Percentiles rank a stretch among this genome's conserved stretches.
These are phyloP conservation scores for Ptycholaimellus sp. DNA, from an alignment of 2,888 invertebrate genomes.

Conservation along the genomic window DNA sequence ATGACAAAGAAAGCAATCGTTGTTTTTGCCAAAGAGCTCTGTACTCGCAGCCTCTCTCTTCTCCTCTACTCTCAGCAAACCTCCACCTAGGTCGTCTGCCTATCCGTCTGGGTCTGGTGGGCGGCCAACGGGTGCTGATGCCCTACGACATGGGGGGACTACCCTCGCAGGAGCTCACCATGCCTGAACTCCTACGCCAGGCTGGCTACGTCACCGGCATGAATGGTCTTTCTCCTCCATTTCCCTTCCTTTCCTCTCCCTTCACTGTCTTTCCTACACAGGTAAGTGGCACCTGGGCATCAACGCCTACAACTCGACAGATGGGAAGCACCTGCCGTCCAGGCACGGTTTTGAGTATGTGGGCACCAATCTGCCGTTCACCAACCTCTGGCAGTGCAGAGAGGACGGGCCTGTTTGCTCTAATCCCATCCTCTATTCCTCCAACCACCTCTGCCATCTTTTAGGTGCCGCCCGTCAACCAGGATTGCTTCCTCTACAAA, in stretches of 20 bases:
- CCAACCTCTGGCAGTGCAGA: constrained; percentile 23
- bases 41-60: too few relatives aligned
- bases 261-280: too few relatives aligned
- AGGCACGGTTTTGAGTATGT: constrained; percentile 21
- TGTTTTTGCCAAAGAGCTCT: too few relatives aligned
- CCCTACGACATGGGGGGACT: constrained; percentile 28
- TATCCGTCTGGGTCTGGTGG: constrained; percentile 20
- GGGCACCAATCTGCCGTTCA: constrained; percentile 23
- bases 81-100: constrained; percentile 22
- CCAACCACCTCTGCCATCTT: too few relatives aligned
- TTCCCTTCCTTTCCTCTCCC: too few relatives aligned
- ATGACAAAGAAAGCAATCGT: too few relatives aligned
- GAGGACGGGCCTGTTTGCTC: too few relatives aligned
- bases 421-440: too few relatives aligned
- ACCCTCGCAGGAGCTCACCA: constrained; percentile 29
- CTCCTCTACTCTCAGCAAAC: too few relatives aligned
- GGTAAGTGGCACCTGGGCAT: constrained; percentile 36
- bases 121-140: constrained; percentile 21
- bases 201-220: too few relatives aligned
- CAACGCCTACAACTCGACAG: constrained; percentile 17
- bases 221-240: too few relatives aligned
- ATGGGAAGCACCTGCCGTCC: constrained; percentile 21
- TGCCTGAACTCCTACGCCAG: constrained; percentile 28
- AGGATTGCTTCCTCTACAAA: constrained; percentile 7
- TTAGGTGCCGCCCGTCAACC: constrained; percentile 9